phyloP scores from a whole-genome alignment of 2,888 invertebrate species.

The Callyntrura sp. region DNA sequence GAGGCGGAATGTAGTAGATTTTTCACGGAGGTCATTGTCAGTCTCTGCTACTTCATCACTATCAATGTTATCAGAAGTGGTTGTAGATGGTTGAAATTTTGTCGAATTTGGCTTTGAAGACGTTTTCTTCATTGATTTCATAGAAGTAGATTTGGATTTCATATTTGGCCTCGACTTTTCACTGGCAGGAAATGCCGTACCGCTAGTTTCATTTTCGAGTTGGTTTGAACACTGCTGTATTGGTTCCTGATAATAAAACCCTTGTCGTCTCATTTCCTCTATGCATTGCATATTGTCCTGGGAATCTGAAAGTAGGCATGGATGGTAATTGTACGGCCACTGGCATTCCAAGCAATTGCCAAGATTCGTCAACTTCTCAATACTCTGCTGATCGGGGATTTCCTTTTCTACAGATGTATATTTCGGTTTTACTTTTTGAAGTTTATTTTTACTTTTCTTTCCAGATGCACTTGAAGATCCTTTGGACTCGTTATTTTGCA shows the following conservation, averaged over 20 bases:
- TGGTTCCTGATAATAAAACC: slow-evolving; percentile 10
- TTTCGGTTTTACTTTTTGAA: not conserved
- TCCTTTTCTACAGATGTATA: not conserved
- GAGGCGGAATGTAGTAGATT: too few species aligned
- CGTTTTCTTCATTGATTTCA: too few species aligned
- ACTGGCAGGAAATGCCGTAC: not conserved
- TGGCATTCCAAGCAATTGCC: slow-evolving; percentile 21
- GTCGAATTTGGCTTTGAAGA: not conserved
- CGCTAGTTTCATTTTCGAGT: not conserved
- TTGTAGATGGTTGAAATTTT: not conserved
- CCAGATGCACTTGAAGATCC: not conserved
- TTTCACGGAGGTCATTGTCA: too few species aligned
- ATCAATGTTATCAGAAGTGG: not conserved
- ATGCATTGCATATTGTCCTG: slow-evolving; percentile 27
- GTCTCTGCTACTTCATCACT: too few species aligned
- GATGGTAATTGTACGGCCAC: slow-evolving; percentile 49
- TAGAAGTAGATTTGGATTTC: too few species aligned
- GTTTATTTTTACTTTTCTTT: not conserved
- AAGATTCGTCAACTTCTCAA: not conserved
- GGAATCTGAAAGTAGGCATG: slow-evolving; percentile 8
- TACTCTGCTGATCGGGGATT: not conserved
- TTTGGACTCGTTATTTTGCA: not conserved
- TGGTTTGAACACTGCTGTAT: not conserved
- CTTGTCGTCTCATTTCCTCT: slow-evolving; percentile 41
- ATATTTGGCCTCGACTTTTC: not conserved